These are phyloP conservation scores for Xylocopa sonorina DNA, from an alignment of 1,140 invertebrate genomes.

Conservation along the genomic window DNA sequence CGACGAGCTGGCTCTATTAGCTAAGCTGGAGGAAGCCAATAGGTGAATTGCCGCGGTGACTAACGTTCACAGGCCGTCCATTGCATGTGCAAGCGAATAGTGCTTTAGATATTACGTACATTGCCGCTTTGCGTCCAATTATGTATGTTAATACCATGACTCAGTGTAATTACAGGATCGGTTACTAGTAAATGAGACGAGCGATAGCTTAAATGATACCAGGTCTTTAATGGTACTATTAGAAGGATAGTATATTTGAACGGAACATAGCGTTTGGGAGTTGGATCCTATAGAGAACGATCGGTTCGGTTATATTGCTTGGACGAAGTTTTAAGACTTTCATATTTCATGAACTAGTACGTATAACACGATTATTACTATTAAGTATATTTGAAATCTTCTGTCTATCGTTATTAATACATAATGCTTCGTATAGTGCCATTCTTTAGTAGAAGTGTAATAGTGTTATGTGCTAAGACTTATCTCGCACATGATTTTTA, in stretches of 20 bases:
- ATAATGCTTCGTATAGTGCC: neutral
- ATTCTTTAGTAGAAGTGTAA: neutral
- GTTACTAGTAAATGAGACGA: neutral
- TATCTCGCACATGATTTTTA: neutral
- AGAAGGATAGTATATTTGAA: neutral
- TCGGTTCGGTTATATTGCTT: neutral
- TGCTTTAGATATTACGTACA: slow-evolving; percentile 29
- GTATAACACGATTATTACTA: neutral
- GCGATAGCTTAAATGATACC: neutral
- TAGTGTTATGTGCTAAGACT: neutral
- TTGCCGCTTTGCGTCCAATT: neutral
- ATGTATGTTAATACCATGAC: neutral
- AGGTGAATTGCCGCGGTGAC: slow-evolving; percentile 80
- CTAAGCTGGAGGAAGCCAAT: slow-evolving; percentile 97
- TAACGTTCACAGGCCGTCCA: neutral
- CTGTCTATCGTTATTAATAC: neutral
- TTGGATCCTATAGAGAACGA: neutral
- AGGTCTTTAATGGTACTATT: neutral
- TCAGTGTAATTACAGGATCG: neutral
- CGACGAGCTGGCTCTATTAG: slow-evolving; percentile 91
- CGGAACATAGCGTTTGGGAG: neutral
- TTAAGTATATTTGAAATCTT: neutral
- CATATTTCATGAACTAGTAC: neutral
- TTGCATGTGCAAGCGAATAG: slow-evolving; percentile 19
- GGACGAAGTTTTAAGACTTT: neutral